Evolutionary conservation across 2,113 vertebrate genomes (phyloP).

Genomic region (Catagonus wagneri): DNA sequence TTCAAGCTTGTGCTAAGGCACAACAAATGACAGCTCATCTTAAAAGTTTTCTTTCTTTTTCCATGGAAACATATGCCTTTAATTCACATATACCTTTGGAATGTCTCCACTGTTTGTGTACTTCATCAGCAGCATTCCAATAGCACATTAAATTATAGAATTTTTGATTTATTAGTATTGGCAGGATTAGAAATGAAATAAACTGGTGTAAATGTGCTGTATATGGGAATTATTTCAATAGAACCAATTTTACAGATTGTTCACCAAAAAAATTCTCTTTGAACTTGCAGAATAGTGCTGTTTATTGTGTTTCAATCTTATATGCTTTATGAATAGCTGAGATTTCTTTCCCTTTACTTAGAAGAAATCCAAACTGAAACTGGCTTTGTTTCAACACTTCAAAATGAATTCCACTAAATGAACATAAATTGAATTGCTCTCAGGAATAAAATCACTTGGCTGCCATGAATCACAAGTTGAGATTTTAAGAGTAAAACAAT

Average conservation of each 20-base stretch:
- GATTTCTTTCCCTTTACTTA: conserved; percentile 23
- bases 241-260: not conserved
- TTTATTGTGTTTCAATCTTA: conserved; percentile 7
- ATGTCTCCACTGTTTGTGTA: not conserved
- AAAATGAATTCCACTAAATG: conserved; percentile 36
- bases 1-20: not conserved
- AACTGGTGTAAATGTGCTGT: not conserved
- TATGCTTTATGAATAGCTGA: not conserved
- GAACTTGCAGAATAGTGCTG: not conserved
- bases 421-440: conserved; percentile 61
- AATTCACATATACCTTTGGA: not conserved
- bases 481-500: not conserved
- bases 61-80: not conserved
- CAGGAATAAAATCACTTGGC: conserved; percentile 47
- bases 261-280: conserved; percentile 19
- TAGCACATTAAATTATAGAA: not conserved
- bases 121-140: not conserved
- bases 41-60: not conserved
- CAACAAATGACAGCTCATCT: not conserved
- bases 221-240: not conserved
- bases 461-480: conserved; percentile 29
- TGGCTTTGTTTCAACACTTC: not conserved
- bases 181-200: not conserved
- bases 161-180: conserved; percentile 47
- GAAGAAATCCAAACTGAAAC: not conserved